These are phyloP conservation scores for Protobothrops mucrosquamatus DNA, from an alignment of 2,113 vertebrate genomes.

Conservation along the genomic window DNA sequence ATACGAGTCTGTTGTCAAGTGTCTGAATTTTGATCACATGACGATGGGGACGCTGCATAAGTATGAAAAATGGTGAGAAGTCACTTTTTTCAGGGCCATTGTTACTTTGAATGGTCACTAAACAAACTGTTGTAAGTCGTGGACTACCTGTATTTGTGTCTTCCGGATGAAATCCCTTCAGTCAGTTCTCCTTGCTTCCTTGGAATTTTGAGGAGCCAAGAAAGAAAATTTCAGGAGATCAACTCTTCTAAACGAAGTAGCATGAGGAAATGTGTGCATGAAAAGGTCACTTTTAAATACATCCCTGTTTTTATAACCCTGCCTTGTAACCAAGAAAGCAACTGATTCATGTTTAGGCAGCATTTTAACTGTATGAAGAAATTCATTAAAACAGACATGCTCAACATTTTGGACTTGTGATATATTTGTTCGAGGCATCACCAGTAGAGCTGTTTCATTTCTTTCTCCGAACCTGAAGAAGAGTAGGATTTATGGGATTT, in stretches of 20 bases:
- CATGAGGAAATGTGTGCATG: not conserved
- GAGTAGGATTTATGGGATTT: constrained; percentile 76
- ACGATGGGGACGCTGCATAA: too few relatives aligned
- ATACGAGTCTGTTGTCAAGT: too few relatives aligned
- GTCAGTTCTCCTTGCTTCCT: too few relatives aligned
- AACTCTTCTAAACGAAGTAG: not conserved
- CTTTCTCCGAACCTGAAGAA: constrained; percentile 69
- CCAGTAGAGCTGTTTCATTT: constrained; percentile 68
- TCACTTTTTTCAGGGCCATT: too few relatives aligned
- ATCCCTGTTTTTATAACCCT: too few relatives aligned
- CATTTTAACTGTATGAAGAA: not conserved
- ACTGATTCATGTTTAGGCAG: not conserved
- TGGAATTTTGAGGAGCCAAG: not conserved
- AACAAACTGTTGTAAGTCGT: not conserved
- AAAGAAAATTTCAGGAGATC: not conserved
- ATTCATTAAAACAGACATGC: not conserved
- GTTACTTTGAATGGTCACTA: too few relatives aligned
- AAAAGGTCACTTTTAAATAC: not conserved
- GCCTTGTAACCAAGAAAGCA: not conserved
- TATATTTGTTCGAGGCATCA: constrained; percentile 62
- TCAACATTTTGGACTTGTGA: not conserved
- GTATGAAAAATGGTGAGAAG: too few relatives aligned
- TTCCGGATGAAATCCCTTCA: not conserved
- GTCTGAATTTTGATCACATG: too few relatives aligned
- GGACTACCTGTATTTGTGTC: not conserved